Evolutionary conservation across 2,113 vertebrate genomes (phyloP).

Genomic region (Andinoacara biseriatus): DNA sequence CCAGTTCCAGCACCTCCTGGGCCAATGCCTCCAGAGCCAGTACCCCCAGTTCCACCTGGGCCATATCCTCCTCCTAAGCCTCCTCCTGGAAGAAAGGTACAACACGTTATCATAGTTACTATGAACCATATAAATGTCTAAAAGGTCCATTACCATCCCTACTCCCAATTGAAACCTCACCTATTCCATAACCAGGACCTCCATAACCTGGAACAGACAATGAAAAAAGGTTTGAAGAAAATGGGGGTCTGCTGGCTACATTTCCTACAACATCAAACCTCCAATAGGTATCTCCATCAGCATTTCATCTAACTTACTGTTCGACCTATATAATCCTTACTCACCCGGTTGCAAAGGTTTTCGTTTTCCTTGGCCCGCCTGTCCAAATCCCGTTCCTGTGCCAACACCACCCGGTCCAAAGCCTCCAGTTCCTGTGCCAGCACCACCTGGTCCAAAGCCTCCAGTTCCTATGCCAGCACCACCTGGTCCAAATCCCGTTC

Average conservation of each 20-base stretch:
- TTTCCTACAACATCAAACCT: background rate
- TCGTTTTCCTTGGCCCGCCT: slow-evolving; percentile 55
- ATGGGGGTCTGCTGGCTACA: background rate
- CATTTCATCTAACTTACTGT: background rate
- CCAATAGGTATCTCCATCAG: background rate
- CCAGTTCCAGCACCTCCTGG: background rate
- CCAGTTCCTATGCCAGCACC: fast-evolving
- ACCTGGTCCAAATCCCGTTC: slow-evolving; percentile 21
- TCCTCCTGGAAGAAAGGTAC: slow-evolving; percentile 27
- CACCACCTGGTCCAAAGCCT: background rate
- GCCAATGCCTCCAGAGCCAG: slow-evolving; percentile 15
- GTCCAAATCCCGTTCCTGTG: slow-evolving; percentile 34
- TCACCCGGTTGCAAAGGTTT: slow-evolving; percentile 74
- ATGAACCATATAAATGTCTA: background rate
- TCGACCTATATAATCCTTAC: background rate
- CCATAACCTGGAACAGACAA: slow-evolving; percentile 51
- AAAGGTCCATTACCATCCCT: background rate
- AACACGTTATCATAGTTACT: background rate
- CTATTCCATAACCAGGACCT: slow-evolving; percentile 55
- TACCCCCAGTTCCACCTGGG: slow-evolving; percentile 27
- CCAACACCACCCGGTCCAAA: slow-evolving; percentile 13
- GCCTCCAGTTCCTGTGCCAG: slow-evolving; percentile 7
- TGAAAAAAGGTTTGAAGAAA: background rate
- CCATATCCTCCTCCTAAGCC: slow-evolving; percentile 37
- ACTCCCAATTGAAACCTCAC: background rate